phyloP scores from a whole-genome alignment of 2,113 vertebrate species.

The Naja naja region DNA sequence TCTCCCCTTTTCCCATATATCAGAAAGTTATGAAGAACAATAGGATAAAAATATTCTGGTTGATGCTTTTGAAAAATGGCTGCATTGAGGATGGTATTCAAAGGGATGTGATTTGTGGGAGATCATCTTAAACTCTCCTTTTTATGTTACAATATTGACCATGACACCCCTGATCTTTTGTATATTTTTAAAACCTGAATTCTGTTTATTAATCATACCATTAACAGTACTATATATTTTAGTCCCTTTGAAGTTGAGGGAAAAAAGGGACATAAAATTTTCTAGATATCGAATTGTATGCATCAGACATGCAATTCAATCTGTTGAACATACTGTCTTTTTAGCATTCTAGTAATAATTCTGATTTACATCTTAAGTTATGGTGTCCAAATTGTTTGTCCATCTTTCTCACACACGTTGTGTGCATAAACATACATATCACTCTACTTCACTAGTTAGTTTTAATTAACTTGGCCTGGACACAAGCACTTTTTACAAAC shows the following conservation, averaged over 20 bases:
- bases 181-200: background rate
- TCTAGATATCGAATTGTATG: background rate
- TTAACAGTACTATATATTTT: background rate
- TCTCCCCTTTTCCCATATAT: background rate
- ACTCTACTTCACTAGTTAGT: slow-evolving; percentile 38
- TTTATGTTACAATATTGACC: background rate
- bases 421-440: slow-evolving; percentile 26
- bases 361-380: slow-evolving; percentile 40
- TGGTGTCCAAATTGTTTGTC: background rate
- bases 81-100: background rate
- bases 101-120: too few species aligned
- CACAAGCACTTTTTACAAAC: slow-evolving; percentile 45
- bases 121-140: background rate
- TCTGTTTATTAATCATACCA: background rate
- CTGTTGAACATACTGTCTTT: background rate
- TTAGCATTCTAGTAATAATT: slow-evolving; percentile 16
- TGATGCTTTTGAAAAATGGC: background rate
- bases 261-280: background rate
- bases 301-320: background rate
- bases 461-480: slow-evolving; percentile 54
- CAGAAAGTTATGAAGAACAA: background rate
- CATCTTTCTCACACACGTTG: background rate
- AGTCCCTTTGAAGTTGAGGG: background rate
- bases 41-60: background rate
- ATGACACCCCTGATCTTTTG: background rate